phyloP scores from a whole-genome alignment of 2,888 invertebrate genomes.

The Cheilosia vulpina region DNA sequence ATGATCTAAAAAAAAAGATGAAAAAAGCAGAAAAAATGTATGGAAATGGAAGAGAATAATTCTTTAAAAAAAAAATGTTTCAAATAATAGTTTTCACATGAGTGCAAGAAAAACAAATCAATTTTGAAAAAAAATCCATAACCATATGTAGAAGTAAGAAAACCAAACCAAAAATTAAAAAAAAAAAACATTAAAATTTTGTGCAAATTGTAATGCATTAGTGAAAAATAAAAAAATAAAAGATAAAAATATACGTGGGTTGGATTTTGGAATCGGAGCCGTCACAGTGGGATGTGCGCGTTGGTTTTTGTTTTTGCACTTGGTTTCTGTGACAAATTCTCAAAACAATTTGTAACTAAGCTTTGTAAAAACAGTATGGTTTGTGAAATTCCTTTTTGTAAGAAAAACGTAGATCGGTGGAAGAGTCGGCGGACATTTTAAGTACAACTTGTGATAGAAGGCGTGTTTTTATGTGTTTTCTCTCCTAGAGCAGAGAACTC shows the following conservation, averaged over 20 bases:
- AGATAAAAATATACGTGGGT: not conserved
- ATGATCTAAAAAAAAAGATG: slow-evolving; percentile 77
- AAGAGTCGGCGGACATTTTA: no score
- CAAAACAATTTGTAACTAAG: no score
- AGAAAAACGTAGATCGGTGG: not conserved
- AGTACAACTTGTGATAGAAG: no score
- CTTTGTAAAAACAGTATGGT: not conserved
- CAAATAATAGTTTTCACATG: slow-evolving; percentile 26
- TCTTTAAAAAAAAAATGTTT: slow-evolving; percentile 21
- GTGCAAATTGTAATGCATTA: slow-evolving; percentile 33
- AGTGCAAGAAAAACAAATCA: slow-evolving; percentile 25
- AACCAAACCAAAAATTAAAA: slow-evolving; percentile 30
- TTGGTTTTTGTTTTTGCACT: not conserved
- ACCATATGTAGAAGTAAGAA: slow-evolving; percentile 38
- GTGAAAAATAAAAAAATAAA: slow-evolving; percentile 15
- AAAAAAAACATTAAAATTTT: slow-evolving; percentile 13
- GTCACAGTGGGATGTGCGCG: not conserved
- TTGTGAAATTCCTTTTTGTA: not conserved
- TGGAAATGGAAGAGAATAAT: slow-evolving; percentile 33
- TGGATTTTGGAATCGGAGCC: not conserved
- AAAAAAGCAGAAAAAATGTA: slow-evolving; percentile 52
- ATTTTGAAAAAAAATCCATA: slow-evolving; percentile 44
- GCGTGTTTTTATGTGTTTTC: no score
- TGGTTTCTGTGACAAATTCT: not conserved
- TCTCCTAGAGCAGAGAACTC: no score